Percentiles rank a stretch among this genome's conserved stretches.
Evolutionary conservation across 2,888 invertebrate species (phyloP).

Genomic region (Diaprepes abbreviatus): DNA sequence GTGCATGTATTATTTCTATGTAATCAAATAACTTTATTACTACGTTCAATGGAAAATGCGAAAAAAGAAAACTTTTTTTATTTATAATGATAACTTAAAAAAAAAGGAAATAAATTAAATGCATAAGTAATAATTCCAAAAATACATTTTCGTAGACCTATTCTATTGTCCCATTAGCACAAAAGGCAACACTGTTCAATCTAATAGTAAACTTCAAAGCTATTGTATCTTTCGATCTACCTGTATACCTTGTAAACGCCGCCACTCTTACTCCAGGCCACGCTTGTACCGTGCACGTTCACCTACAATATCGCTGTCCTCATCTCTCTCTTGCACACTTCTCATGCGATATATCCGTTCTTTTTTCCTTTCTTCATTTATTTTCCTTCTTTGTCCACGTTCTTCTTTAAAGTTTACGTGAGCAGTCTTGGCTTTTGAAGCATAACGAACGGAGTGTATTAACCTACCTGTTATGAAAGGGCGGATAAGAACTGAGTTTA

Average conservation of each 20-base stretch:
- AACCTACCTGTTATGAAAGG: conserved; percentile 39
- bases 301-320: conserved; percentile 38
- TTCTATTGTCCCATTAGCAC: no score
- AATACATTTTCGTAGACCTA: no score
- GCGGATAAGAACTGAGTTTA: conserved; percentile 12
- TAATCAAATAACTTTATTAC: no score
- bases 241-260: conserved; percentile 41
- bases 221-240: conserved; percentile 40
- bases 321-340: conserved; percentile 16
- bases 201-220: conserved; percentile 16
- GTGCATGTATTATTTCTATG: no score
- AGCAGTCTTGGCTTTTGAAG: conserved; percentile 28
- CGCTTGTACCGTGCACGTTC: conserved; percentile 31
- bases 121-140: no score
- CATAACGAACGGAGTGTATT: conserved; percentile 35
- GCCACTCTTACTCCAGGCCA: conserved; percentile 20
- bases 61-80: no score
- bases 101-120: no score
- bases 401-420: conserved; percentile 4
- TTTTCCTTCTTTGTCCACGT: conserved; percentile 31
- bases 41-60: no score
- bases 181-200: conserved; percentile 26
- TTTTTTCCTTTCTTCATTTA: conserved; percentile 31
- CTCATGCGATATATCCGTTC: conserved; percentile 19
- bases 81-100: no score